A percentile compares a stretch with the other conserved stretches of the same genome.
Evolutionary conservation across 2,888 invertebrate species (phyloP).

Genomic region (Melieria crassipennis): DNA sequence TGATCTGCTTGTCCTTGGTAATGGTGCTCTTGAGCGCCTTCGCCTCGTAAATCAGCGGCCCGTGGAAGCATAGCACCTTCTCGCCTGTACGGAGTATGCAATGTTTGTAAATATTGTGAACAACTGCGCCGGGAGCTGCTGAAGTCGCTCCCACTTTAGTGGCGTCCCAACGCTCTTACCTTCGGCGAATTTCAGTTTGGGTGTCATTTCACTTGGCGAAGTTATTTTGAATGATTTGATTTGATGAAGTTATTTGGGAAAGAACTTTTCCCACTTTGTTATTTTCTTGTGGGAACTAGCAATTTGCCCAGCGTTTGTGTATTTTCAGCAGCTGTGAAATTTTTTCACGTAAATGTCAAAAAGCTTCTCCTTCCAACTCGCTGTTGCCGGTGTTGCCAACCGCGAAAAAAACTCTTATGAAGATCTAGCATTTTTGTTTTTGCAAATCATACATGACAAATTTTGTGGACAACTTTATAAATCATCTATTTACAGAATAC

Average conservation of each 20-base stretch:
- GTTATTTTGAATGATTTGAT: slow-evolving; percentile 51
- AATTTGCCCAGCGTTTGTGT: slow-evolving; percentile 13
- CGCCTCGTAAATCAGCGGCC: slow-evolving; percentile 95
- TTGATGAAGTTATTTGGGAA: too few species aligned
- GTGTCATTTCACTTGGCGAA: slow-evolving; percentile 67
- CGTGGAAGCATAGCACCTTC: slow-evolving; percentile 94
- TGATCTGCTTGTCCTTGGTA: slow-evolving; percentile 85
- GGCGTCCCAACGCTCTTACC: slow-evolving; percentile 66
- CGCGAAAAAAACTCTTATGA: neutral
- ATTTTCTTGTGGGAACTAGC: slow-evolving; percentile 17
- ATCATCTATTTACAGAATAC: too few species aligned
- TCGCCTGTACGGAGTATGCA: slow-evolving; percentile 72
- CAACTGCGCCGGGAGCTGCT: neutral
- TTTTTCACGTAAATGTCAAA: slow-evolving; percentile 22
- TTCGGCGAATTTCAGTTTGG: slow-evolving; percentile 79
- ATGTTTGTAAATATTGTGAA: slow-evolving; percentile 7
- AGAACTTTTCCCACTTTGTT: slow-evolving; percentile 16
- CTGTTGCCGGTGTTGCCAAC: slow-evolving; percentile 6
- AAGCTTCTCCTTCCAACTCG: neutral
- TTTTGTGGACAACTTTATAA: too few species aligned
- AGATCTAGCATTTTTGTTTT: too few species aligned
- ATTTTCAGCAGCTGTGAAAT: slow-evolving; percentile 24
- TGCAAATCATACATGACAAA: too few species aligned
- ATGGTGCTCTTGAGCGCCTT: slow-evolving; percentile 89
- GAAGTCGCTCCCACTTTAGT: neutral